phyloP scores from a whole-genome alignment of 1,140 invertebrate species.

The Diachasmimorpha longicaudata region DNA sequence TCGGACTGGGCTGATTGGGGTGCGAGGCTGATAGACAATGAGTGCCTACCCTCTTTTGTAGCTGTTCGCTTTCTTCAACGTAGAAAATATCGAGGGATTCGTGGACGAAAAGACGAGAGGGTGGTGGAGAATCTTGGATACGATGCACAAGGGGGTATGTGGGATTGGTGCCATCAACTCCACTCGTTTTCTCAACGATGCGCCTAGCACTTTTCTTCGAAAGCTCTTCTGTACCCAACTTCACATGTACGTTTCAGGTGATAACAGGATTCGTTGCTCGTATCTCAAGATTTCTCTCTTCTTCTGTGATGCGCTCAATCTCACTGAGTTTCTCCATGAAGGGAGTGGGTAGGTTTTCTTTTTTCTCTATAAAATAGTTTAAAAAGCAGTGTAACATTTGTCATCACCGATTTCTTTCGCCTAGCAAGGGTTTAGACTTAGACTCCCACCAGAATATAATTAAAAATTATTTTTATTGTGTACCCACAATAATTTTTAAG shows the following conservation, averaged over 20 bases:
- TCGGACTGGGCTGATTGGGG: no score
- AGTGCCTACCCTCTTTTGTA: conserved; percentile 21
- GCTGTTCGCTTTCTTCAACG: conserved; percentile 11
- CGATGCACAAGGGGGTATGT: not conserved
- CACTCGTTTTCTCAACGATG: conserved; percentile 2
- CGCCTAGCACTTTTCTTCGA: conserved; percentile 12
- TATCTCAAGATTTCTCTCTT: not conserved
- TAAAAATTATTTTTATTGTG: no score
- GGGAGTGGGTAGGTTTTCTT: conserved; percentile 10
- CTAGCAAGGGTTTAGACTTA: no score
- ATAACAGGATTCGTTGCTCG: conserved; percentile 9
- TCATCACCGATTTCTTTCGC: not conserved
- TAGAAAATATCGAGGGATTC: not conserved
- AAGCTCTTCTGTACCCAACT: not conserved
- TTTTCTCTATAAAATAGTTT: not conserved
- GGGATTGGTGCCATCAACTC: conserved; percentile 2
- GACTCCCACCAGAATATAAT: no score
- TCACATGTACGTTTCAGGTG: conserved; percentile 10
- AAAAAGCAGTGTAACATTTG: conserved; percentile 13
- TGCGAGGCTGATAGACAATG: not conserved
- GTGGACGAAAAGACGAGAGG: not conserved
- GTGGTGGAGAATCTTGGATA: not conserved
- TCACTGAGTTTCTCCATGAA: conserved; percentile 4
- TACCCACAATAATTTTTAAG: no score
- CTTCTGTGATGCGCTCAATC: not conserved